Base-by-base conservation (phyloP, 2,113 vertebrate genomes). In the Pollachius pollachius region DNA sequence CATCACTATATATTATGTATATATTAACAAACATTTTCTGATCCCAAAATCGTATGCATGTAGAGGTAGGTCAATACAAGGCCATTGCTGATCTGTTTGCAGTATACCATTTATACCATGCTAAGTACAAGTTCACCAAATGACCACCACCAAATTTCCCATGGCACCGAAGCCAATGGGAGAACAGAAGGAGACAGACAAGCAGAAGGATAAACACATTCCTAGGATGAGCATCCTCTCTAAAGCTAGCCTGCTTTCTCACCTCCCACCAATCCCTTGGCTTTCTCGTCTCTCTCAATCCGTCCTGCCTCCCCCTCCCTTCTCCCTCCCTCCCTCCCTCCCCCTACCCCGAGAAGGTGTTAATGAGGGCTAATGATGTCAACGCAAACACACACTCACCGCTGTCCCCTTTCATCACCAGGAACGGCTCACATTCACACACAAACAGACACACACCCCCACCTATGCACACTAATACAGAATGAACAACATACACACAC, bases 301-400 rank as follows among this genome's bases (percentile, higher is more conserved):
- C 30, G 67, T 71, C 69, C 37, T 48, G 34, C 59, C 12, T n/a
- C 65, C 77, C 78, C 78, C 70, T 71, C 71, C 13, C n/a, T 52
- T 62, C 15, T 7, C 25, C 66, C 68, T 74, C 77, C 81, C 77
- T 76, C 63, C 64, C 37, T 54, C 69, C 65, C 61, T 59, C 16
- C 56, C 56, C 16, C 56, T 8, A 17, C 18, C 62, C 64, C 81
- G 81, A 85, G 83, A 83, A 69, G 59, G 76, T 64, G 62, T 69
- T 91, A 86, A 92, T 90, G 81, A 87, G 78, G 75, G 82, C 79
- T 84, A 89, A 88, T 68, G 77, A 87, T 65, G 71, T 78, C 68
- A 80, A 73, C 37, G 64, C 77, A 83, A 67, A 77, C 41, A 48
- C 41, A 48, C 41, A 48, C 41, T 13, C 41, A 11, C 71, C 70